These are phyloP conservation scores for Sebastes hopkinsi DNA, from an alignment of 2,797 vertebrate genomes.

Conservation along the genomic window DNA sequence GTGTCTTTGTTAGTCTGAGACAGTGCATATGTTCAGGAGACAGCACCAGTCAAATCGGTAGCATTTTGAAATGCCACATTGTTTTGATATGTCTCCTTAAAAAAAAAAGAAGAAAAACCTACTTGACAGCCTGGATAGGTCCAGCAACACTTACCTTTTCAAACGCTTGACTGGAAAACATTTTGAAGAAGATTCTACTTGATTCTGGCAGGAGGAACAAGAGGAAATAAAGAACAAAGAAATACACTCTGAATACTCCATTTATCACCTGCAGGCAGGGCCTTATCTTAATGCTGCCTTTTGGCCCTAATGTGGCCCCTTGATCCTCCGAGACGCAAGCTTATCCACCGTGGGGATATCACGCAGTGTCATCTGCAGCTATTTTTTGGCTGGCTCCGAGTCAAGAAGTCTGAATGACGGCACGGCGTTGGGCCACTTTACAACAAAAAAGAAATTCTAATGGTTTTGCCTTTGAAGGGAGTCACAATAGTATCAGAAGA, in stretches of 20 bases:
- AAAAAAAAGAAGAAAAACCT: not conserved
- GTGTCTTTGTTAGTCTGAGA: constrained; percentile 47
- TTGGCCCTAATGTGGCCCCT: constrained; percentile 31
- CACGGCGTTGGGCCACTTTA: not conserved
- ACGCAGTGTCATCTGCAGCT: constrained; percentile 21
- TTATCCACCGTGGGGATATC: constrained; percentile 32
- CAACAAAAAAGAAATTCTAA: not conserved
- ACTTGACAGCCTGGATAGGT: constrained; percentile 57
- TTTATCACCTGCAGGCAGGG: constrained; percentile 63
- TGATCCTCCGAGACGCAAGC: not conserved
- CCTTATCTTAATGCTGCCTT: constrained; percentile 51
- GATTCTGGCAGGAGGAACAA: constrained; percentile 55
- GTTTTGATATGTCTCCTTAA: constrained; percentile 49
- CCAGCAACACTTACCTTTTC: constrained; percentile 61
- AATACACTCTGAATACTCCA: constrained; percentile 48
- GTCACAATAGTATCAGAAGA: constrained; percentile 31
- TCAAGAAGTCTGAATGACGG: constrained; percentile 43
- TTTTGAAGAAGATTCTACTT: constrained; percentile 39
- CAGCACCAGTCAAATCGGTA: constrained; percentile 56
- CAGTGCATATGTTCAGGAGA: constrained; percentile 38
- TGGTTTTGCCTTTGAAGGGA: constrained; percentile 38
- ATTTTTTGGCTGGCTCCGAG: constrained; percentile 24
- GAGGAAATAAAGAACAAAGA: constrained; percentile 54
- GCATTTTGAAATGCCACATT: constrained; percentile 70
- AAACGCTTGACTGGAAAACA: constrained; percentile 48